A percentile compares a stretch with the other conserved stretches of the same genome.
phyloP scores from a whole-genome alignment of 2,888 invertebrate genomes.

The Cantharis nigra region DNA sequence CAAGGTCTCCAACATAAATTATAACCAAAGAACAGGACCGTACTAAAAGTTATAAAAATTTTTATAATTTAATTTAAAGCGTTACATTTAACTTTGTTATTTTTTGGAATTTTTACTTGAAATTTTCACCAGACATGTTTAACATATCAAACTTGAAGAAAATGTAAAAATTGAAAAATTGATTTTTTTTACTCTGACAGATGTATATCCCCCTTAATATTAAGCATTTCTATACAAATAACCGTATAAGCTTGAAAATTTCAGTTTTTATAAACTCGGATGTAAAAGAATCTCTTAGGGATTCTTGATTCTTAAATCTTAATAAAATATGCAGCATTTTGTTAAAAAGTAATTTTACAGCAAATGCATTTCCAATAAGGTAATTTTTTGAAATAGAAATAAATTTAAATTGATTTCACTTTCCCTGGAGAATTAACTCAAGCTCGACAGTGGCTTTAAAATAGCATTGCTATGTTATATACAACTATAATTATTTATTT shows the following conservation, averaged over 20 bases:
- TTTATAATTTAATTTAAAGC: too few relatives aligned
- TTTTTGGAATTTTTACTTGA: too few relatives aligned
- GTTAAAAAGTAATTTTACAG: neutral
- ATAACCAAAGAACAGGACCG: too few relatives aligned
- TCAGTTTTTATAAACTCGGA: neutral
- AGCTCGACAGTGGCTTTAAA: neutral
- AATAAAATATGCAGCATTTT: neutral
- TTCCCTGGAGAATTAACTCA: neutral
- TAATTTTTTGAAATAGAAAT: neutral
- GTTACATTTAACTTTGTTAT: too few relatives aligned
- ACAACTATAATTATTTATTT: neutral
- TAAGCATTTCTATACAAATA: too few relatives aligned
- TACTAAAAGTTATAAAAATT: too few relatives aligned
- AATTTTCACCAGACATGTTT: too few relatives aligned
- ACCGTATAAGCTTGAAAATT: neutral
- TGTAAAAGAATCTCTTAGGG: neutral
- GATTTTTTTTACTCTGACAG: too few relatives aligned
- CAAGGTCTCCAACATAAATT: too few relatives aligned
- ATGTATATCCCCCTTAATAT: too few relatives aligned
- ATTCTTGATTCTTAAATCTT: neutral
- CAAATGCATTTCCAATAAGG: neutral
- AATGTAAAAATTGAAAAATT: too few relatives aligned
- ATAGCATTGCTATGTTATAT: neutral
- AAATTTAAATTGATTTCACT: neutral
- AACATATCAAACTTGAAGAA: too few relatives aligned